Evolutionary conservation across 2,797 vertebrate species (phyloP), one percentile per base, ranked within the genome.

Genomic region (Lycodopsis pacificus): DNA sequence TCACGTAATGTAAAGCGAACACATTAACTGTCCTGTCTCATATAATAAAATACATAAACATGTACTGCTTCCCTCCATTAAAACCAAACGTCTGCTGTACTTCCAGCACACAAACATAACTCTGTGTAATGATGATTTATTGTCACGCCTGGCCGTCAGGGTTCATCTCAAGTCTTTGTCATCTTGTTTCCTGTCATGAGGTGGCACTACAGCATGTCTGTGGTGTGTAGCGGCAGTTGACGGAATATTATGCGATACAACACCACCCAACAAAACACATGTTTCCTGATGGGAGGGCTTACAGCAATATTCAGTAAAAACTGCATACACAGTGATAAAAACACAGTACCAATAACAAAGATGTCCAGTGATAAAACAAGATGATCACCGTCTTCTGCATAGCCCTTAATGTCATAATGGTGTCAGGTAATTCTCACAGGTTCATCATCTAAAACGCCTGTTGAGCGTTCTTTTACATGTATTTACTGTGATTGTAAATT

Each of bases 391-490:
- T 66, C 20, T 30, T 75, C 70, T 48, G 25, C 14, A 1, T 65
- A 17, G 30, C 32, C 12, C 12, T 80, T n/a, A 62, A 70, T 51
- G 4, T 61, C 22, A 19, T 58, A 22, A 25, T 73, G 69, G 75
- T 76, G 34, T 82, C 76, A 79, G 78, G 79, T 87, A 15, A 2
- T 20, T 25, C n/a, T 36, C 2, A 30, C 15, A 25, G 13, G 7
- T 5, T 7, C 30, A 19, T 49, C 4, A 30, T 67, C 0, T 22
- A 30, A 67, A 54, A 20, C 11, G 15, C 17, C 2, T 20, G 9
- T 19, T 57, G 15, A 44, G 40, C 42, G 14, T 44, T 14, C 42
- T 6, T 44, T 44, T 15, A 44, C 42, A 17, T 44, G 7, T 4
- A 44, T 40, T 40, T 4, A 42, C 48, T 9, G n/a, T 22, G 20